phyloP scores from a whole-genome alignment of 2,797 vertebrate genomes.

The Ptychobarbus kaznakovi region DNA sequence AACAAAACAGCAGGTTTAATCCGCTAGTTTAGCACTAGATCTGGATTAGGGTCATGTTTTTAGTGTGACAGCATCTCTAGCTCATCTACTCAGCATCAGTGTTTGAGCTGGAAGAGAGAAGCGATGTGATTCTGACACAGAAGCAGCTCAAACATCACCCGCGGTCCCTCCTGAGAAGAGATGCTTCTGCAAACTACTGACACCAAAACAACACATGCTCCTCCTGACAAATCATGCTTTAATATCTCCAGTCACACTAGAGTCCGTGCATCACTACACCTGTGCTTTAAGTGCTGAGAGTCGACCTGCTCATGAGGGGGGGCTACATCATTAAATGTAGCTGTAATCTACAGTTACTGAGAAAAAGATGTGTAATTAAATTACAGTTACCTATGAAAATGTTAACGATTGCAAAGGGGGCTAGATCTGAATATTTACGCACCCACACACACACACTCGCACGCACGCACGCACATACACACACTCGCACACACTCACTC shows the following conservation, averaged over 20 bases:
- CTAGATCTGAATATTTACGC: background rate
- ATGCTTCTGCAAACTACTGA: background rate
- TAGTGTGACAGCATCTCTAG: background rate
- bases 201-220: background rate
- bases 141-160: background rate
- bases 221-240: background rate
- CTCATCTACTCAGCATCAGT: background rate
- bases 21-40: background rate
- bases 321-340: background rate
- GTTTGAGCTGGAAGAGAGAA: too few species aligned
- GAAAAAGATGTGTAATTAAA: too few species aligned
- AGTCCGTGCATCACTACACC: background rate
- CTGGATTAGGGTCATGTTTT: background rate
- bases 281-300: slow-evolving; percentile 5
- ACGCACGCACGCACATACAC: too few species aligned
- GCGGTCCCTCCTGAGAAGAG: background rate
- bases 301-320: background rate
- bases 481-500: too few species aligned
- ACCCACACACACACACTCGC: too few species aligned
- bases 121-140: too few species aligned
- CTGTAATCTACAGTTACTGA: background rate
- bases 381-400: background rate
- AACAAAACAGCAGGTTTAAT: background rate
- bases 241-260: background rate
- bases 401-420: background rate